Conservation (phyloP, 2,113 vertebrate genomes). For the Hemiscyllium ocellatum region DNA sequence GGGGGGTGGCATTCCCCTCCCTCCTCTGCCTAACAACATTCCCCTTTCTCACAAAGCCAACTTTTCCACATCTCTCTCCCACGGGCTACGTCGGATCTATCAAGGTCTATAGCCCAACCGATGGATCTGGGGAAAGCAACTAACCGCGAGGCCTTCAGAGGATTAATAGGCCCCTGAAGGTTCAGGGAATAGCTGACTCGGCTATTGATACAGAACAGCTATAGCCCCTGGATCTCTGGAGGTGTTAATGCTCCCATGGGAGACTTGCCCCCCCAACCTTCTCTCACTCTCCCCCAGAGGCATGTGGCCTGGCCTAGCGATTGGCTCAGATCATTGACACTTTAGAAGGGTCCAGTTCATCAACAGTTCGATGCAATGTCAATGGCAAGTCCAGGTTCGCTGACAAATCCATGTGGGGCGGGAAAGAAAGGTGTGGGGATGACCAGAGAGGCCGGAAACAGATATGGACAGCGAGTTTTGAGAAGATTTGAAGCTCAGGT, state of each 20-base stretch:
- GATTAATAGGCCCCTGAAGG: neutral
- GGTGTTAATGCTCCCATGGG: neutral
- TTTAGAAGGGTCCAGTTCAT: neutral
- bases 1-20: neutral
- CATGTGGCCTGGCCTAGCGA: neutral
- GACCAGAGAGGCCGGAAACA: no score
- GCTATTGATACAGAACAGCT: neutral
- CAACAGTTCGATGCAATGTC: no score
- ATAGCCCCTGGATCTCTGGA: neutral
- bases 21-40: neutral
- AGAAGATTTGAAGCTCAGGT: no score
- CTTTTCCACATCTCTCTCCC: neutral
- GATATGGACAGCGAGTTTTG: no score
- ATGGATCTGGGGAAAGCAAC: neutral
- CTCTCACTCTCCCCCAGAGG: neutral
- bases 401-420: no score
- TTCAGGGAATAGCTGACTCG: neutral
- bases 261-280: neutral
- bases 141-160: neutral
- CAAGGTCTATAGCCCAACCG: neutral
- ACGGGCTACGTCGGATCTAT: neutral
- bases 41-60: neutral
- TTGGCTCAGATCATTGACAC: neutral
- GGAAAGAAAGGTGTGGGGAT: no score
- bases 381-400: no score